Percentiles rank a stretch among this genome's conserved stretches.
Evolutionary conservation across 30 jellyfish, hydroid and myxozoan species (phyloP).

Genomic region (Aurelia sp.): DNA sequence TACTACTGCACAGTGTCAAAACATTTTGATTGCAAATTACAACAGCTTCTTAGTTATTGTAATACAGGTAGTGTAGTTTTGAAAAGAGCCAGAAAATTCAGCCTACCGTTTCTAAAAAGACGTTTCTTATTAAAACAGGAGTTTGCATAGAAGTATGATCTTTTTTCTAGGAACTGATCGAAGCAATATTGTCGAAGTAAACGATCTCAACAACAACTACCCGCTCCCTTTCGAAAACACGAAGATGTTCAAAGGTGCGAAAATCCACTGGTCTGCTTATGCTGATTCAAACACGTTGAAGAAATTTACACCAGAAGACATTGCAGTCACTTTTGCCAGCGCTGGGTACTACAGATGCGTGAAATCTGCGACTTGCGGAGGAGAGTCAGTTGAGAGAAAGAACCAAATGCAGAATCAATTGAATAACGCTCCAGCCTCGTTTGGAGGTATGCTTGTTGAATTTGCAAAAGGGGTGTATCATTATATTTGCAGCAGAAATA

Average conservation of each 20-base stretch:
- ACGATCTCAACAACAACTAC: constrained; percentile 75
- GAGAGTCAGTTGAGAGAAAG: constrained; percentile 65
- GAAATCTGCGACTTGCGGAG: constrained; percentile 50
- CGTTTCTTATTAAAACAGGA: too few relatives aligned
- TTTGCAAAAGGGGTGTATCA: constrained; percentile 68
- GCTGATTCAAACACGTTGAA: background rate
- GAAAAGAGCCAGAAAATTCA: too few relatives aligned
- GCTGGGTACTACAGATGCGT: constrained; percentile 83
- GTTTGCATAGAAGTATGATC: too few relatives aligned
- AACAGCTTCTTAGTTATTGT: too few relatives aligned
- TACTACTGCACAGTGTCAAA: too few relatives aligned
- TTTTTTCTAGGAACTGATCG: constrained; percentile 86
- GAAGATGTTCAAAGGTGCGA: constrained; percentile 72
- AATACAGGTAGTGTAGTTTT: too few relatives aligned
- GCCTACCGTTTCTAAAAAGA: too few relatives aligned
- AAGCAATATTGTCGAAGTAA: constrained; percentile 73
- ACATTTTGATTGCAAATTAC: too few relatives aligned
- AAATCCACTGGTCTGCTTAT: constrained; percentile 56
- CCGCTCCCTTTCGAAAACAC: constrained; percentile 88
- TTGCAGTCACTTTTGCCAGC: constrained; percentile 81
- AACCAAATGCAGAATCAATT: constrained; percentile 60
- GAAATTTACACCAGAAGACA: constrained; percentile 53
- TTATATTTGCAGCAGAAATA: constrained; percentile 90
- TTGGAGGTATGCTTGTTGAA: constrained; percentile 75
- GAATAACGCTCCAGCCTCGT: constrained; percentile 96